Percentiles rank a stretch among this genome's conserved stretches.
These are phyloP conservation scores for Stenopsyche tienmushanensis DNA, from an alignment of 1,140 invertebrate species.

Conservation along the genomic window DNA sequence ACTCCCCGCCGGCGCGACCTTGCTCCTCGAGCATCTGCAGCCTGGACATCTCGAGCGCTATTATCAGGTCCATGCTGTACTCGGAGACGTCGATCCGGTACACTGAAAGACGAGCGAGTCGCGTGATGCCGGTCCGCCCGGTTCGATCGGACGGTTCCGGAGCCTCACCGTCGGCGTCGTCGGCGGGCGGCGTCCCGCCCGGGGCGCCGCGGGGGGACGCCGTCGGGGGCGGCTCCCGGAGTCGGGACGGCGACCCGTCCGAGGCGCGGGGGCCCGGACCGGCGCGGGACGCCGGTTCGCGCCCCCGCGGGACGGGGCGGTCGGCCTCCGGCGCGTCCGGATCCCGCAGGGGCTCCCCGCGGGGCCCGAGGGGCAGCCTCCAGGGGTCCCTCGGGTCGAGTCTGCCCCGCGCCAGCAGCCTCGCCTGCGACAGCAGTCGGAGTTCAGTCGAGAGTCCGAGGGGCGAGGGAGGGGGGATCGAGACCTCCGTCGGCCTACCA, in stretches of 20 bases:
- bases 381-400: conserved; percentile 37
- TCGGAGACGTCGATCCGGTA: conserved; percentile 48
- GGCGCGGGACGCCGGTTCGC: background rate
- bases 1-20: conserved; percentile 24
- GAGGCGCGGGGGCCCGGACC: conserved; percentile 21
- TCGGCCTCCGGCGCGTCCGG: no score
- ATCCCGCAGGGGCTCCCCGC: conserved; percentile 33
- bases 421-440: conserved; percentile 24
- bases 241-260: conserved; percentile 26
- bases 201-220: conserved; percentile 21
- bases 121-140: background rate
- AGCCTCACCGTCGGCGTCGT: conserved; percentile 36
- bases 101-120: conserved; percentile 41
- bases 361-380: conserved; percentile 36
- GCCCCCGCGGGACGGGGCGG: conserved; percentile 30
- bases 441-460: background rate
- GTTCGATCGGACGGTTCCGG: background rate
- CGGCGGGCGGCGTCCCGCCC: conserved; percentile 25
- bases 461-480: background rate
- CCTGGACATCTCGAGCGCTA: conserved; percentile 71
- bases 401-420: conserved; percentile 30
- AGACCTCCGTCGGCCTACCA: conserved; percentile 23
- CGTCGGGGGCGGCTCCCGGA: conserved; percentile 32
- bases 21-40: conserved; percentile 67
- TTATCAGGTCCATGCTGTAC: conserved; percentile 66